Base-by-base conservation (phyloP, 23 tunicate species). In the Ciona savignyi region DNA sequence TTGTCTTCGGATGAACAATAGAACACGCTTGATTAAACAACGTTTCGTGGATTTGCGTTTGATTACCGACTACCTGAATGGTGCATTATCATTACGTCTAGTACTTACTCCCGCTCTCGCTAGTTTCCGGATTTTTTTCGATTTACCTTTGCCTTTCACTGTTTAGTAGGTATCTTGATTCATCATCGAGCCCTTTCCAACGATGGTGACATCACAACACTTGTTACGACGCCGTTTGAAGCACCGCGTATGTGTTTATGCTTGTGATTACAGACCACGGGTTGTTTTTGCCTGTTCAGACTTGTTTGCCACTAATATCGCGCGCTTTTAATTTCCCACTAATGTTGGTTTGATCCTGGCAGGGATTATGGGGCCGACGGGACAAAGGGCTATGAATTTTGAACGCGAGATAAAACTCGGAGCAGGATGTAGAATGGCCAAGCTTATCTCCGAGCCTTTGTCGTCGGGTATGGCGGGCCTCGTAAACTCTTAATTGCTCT, bases 381-480 rank as follows among this genome's bases (percentile, higher is more conserved):
- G 56, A 42, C 56, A 42, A 42, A 42, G 56, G n/a, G n/a, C 56
- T 9, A 42, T 9, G 11, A 15, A 9, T 9, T 42, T 42, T 15
- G 11, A 6, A 6, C 56, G 56, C 56, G 11, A 42, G 56, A 42
- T 42, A 42, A 42, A n/a, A 42, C 56, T 9, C 56, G 56, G 9
- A 42, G 56, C 56, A 42, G 56, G 56, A 42, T 42, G 56, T 42
- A 42, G 56, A 42, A 42, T 42, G 56, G 56, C 56, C 56, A 42
- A 15, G 56, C 56, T 42, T 42, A 42, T 42, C 56, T 42, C 56
- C 56, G 56, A 6, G 56, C 56, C 56, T 6, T 42, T 42, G 56
- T 42, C 56, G 56, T 42, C 11, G 11, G 9, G 56, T 42, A 42
- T 42, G 56, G 15, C 56, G 56, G 56, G 56, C 11, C 56, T 42